Conservation (phyloP, 1,140 invertebrate species). For the Sarcophaga peregrina region DNA sequence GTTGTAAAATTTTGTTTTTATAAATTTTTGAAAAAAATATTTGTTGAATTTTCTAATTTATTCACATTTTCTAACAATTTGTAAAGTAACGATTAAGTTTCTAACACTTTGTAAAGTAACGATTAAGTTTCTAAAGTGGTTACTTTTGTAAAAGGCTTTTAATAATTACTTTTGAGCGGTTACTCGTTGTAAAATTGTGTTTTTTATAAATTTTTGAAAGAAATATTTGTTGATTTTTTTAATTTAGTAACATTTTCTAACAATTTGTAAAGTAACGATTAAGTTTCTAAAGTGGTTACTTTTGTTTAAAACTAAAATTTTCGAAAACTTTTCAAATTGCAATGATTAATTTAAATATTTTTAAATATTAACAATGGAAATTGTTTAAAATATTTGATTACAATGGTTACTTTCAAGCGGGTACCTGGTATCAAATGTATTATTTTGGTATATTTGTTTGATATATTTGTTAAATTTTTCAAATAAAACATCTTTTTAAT, state of each 20-base stretch:
- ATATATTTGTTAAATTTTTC: not conserved
- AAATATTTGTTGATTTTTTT: not conserved
- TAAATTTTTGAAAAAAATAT: not conserved
- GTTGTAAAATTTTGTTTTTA: not conserved
- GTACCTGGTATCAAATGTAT: not conserved
- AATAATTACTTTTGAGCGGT: not conserved
- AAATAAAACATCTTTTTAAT: too few species aligned
- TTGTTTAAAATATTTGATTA: not conserved
- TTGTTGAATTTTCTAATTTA: too few species aligned
- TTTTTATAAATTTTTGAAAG: not conserved
- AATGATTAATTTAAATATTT: not conserved
- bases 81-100: not conserved
- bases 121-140: not conserved
- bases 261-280: not conserved
- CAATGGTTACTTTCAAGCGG: not conserved
- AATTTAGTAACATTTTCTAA: too few species aligned
- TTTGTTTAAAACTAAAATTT: not conserved
- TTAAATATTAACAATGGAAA: not conserved
- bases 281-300: not conserved
- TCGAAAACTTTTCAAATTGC: not conserved
- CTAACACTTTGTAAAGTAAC: not conserved
- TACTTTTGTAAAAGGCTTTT: not conserved
- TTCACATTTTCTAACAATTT: not conserved
- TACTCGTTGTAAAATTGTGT: not conserved
- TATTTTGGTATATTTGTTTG: not conserved